Evolutionary conservation across 2,797 vertebrate genomes (phyloP).

Genomic region (Anas bernieri): DNA sequence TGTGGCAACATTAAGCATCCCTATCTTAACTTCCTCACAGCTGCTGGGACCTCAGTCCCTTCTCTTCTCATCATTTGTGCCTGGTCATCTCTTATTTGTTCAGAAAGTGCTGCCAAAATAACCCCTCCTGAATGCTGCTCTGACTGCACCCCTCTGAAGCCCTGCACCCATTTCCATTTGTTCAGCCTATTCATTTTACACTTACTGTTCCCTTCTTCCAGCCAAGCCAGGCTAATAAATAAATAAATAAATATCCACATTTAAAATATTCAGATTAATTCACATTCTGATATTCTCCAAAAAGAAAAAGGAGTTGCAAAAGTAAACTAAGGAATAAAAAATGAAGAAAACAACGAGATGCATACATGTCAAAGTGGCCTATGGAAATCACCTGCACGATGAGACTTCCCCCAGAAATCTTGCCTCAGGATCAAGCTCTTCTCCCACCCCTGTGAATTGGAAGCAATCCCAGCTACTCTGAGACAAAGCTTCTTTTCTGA

Average conservation of each 20-base stretch:
- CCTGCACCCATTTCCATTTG: neutral
- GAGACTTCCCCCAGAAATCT: neutral
- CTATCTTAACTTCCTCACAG: too few relatives aligned
- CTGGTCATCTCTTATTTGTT: too few relatives aligned
- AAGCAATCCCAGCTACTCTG: neutral
- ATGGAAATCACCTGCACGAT: neutral
- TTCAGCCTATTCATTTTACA: neutral
- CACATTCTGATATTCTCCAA: neutral
- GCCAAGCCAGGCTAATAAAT: neutral
- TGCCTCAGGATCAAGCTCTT: neutral
- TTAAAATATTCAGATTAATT: neutral
- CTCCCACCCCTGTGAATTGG: rapidly evolving
- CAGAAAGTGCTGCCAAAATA: too few relatives aligned
- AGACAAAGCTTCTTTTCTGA: neutral
- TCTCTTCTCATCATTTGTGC: too few relatives aligned
- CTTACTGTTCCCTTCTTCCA: neutral
- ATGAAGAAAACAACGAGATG: neutral
- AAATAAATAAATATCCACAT: neutral
- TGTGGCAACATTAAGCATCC: too few relatives aligned
- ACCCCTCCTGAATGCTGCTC: neutral
- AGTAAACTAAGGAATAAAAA: neutral
- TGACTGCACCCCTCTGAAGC: neutral
- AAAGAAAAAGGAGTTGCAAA: neutral
- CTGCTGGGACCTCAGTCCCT: too few relatives aligned
- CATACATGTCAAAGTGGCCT: neutral